A percentile compares a stretch with the other conserved stretches of the same genome.
Conservation (phyloP, 1,140 invertebrate genomes). For the Phocides pigmalion region DNA sequence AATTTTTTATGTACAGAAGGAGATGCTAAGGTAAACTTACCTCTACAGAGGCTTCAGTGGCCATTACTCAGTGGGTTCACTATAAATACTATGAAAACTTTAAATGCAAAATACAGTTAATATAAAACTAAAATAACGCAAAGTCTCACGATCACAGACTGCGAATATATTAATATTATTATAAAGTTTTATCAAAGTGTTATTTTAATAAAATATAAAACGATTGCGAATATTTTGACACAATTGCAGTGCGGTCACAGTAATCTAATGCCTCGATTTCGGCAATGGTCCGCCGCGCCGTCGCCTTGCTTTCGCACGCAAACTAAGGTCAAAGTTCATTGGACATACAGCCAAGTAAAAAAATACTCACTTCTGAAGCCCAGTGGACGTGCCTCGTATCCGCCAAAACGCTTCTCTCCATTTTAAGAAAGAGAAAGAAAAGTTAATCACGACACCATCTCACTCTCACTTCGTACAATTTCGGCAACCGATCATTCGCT, state of each 20-base stretch:
- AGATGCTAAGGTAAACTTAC: slow-evolving; percentile 5
- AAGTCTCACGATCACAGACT: background rate
- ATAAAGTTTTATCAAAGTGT: background rate
- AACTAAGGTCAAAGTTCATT: slow-evolving; percentile 56
- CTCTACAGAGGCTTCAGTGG: slow-evolving; percentile 11
- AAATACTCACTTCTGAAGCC: slow-evolving; percentile 74
- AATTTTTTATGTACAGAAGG: too few species aligned
- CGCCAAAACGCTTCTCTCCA: slow-evolving; percentile 82
- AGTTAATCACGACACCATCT: slow-evolving; percentile 65
- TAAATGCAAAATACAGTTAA: background rate
- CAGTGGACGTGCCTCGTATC: slow-evolving; percentile 70
- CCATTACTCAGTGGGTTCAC: slow-evolving; percentile 9
- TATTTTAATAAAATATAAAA: slow-evolving; percentile 22
- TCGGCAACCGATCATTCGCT: slow-evolving; percentile 39
- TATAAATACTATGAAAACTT: background rate
- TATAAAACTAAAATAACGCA: background rate
- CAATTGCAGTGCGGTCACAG: slow-evolving; percentile 25
- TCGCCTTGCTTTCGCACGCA: slow-evolving; percentile 32
- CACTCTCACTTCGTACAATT: slow-evolving; percentile 50
- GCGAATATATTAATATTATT: background rate
- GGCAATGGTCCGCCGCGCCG: slow-evolving; percentile 20
- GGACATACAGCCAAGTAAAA: slow-evolving; percentile 38
- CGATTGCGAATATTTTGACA: slow-evolving; percentile 30
- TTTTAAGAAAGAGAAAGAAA: slow-evolving; percentile 53
- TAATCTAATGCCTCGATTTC: slow-evolving; percentile 33